Evolutionary conservation across 2,113 vertebrate species (phyloP), one percentile per base, ranked within the genome.

Genomic region (Astur gentilis): DNA sequence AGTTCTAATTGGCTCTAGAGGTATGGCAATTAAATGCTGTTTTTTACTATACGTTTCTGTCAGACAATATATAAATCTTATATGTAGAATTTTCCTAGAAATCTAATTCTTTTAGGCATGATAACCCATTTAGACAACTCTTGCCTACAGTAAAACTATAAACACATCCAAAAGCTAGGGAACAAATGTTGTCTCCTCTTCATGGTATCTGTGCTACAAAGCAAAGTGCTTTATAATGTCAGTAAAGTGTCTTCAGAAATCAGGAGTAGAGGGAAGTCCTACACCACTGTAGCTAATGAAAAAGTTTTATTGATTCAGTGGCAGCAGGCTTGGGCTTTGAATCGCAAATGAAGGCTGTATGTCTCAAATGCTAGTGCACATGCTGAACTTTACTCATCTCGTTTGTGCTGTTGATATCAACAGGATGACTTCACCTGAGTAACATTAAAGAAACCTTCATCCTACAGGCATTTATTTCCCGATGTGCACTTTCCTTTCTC

Each of bases 1-100:
- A 94, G 42, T 96, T 95, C 76, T 93, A 94, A 95, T 73, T 97
- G 72, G 23, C 31, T 95, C 40, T 84, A 90, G 79, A 95, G 52
- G 16, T 85, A 42, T 54, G 31, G 45, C 60, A 80, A 87, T 81
- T 69, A 86, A 67, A 64, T 81, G 32, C 7, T 89, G 34, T 0
- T 70, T 95, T 94, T 95, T 65, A 78, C 50, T 90, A 16, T 73
- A 36, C 8, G 0, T 86, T 94, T 96, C 87, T 93, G 49, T 87
- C 64, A 83, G 61, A 55, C 31, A 88, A 77, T n/a, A 69, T 71
- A 44, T 88, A 93, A 97, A 83, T 69, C 70, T 85, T 61, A 66
- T 5, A 21, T 69, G 9, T n/a, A 93, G 89, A 92, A 85, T 88
- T 87, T 95, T 91, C 45, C 42, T 65, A 87, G 62, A 50, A 84